Evolutionary conservation across 2,113 vertebrate species (phyloP), one percentile per base, ranked within the genome.

Genomic region (Cebidichthys violaceus): DNA sequence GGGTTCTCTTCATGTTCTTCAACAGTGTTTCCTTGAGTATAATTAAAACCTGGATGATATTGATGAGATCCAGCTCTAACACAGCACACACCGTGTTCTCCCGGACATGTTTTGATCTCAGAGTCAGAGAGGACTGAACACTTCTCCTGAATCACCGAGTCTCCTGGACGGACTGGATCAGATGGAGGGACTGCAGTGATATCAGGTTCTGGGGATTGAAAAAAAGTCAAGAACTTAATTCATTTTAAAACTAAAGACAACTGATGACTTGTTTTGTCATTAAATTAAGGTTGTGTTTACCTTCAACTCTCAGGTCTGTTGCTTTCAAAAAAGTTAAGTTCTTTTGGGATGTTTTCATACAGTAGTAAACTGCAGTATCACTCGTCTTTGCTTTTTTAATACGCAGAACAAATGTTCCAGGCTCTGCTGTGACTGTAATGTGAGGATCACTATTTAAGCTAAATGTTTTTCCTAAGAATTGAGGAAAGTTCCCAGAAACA

Each of bases 281-380:
- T 0, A 20, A 20, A 29, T 68, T 15, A 52, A 13, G 9, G 5
- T 33, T 65, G 14, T 2, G 37, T 72, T 92, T 81, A 92, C 91
- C 92, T 81, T 70, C 2, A 52, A 92, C 2, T 68, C 8, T 88
- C 24, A 92, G 52, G 11, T 54, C 22, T 37, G n/a, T 75, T 33
- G 18, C 29, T 2, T 31, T 77, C 27, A 88, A 35, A 86, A 87
- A 79, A 0, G 0, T 70, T 1, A 77, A 0, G 0, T 18, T 11
- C 47, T 1, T 2, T 9, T 3, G 1, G 24, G 4, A 0, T 2
- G 7, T 33, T 82, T 52, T 77, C 0, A 83, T 0, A 73, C 92
- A 92, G 18, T 57, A 62, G 59, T 93, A 93, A 79, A 90, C 1
- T 39, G 45, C 86, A 41, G 82, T 20, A 81, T 92, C 90, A 27